Conservation (phyloP, 2,888 invertebrate species). For the Trichopoda pennipes region DNA sequence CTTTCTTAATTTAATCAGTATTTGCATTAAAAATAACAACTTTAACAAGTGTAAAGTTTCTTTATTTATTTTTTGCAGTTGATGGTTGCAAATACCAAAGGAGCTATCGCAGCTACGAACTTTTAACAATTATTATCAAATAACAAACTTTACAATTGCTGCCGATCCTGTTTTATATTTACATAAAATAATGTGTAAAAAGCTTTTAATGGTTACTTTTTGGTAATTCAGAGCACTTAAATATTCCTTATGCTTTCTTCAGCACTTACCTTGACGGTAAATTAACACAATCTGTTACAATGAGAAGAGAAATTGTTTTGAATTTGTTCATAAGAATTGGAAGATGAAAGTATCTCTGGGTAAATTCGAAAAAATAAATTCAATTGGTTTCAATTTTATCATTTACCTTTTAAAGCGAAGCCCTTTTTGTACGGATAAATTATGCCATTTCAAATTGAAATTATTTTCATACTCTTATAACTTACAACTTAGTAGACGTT, state of each 20-base stretch:
- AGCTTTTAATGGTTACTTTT: conserved; percentile 18
- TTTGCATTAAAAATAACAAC: conserved; percentile 5
- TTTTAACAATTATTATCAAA: conserved; percentile 27
- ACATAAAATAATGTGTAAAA: conserved; percentile 38
- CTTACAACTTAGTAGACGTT: neutral
- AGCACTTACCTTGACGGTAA: neutral
- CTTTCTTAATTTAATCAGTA: conserved; percentile 46
- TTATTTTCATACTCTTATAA: neutral
- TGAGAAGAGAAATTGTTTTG: neutral
- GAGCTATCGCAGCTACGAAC: conserved; percentile 6
- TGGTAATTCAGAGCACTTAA: neutral
- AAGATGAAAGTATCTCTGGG: conserved; percentile 1
- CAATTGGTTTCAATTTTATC: neutral
- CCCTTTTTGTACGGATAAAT: neutral
- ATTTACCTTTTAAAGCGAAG: neutral
- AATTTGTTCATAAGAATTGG: neutral
- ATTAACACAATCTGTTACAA: conserved; percentile 1
- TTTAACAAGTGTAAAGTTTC: conserved; percentile 28
- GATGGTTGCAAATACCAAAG: conserved; percentile 12
- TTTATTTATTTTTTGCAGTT: conserved; percentile 16
- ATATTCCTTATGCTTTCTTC: neutral
- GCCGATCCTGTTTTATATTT: conserved; percentile 14
- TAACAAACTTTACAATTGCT: conserved; percentile 22
- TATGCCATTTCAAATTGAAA: neutral
- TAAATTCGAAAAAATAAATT: neutral